These are phyloP conservation scores for Gadus macrocephalus DNA, from an alignment of 2,113 vertebrate species.

Conservation along the genomic window DNA sequence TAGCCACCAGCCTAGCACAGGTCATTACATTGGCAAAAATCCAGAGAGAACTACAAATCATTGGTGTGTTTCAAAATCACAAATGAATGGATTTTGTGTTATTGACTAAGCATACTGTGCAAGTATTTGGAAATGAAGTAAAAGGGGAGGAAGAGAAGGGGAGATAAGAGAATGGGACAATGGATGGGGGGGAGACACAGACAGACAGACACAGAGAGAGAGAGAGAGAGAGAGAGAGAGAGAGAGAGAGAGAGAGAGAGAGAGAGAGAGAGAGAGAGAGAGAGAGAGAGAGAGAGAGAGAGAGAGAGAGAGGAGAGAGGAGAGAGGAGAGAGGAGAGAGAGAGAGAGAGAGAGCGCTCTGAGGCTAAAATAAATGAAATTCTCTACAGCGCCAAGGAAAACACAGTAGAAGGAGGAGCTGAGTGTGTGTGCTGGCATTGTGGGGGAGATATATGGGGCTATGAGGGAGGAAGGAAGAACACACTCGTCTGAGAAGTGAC, in stretches of 20 bases:
- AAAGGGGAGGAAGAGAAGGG: constrained; percentile 33
- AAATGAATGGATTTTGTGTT: too few species aligned
- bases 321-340: not conserved
- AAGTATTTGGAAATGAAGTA: constrained; percentile 10
- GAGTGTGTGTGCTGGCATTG: constrained; percentile 21
- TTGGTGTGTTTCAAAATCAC: too few species aligned
- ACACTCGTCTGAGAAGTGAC: too few species aligned
- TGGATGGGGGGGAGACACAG: not conserved
- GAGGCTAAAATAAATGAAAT: constrained; percentile 63
- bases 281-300: not conserved
- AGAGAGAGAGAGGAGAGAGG: not conserved
- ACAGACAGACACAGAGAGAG: not conserved
- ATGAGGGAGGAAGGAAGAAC: not conserved
- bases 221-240: not conserved
- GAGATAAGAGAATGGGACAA: not conserved
- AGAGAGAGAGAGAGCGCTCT: not conserved
- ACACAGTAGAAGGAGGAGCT: constrained; percentile 17
- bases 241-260: not conserved
- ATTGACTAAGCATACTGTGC: too few species aligned
- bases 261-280: not conserved
- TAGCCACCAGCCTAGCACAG: too few species aligned
- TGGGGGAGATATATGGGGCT: not conserved
- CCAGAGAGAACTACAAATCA: too few species aligned
- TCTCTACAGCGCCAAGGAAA: constrained; percentile 59
- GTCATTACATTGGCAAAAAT: too few species aligned